phyloP scores from a whole-genome alignment of 2,113 vertebrate species.

The Xenopus borealis region DNA sequence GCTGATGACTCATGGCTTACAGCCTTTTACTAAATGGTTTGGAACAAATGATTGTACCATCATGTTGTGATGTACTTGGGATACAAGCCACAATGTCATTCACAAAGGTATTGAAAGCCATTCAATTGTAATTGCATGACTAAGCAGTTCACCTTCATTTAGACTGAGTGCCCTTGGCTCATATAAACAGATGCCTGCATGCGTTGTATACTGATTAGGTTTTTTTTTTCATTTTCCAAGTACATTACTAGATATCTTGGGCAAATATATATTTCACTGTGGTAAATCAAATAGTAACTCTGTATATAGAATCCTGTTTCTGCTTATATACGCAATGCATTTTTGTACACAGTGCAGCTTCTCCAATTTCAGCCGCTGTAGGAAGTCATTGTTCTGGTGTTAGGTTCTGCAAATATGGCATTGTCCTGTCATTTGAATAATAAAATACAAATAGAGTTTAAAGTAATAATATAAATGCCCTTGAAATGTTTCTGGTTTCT shows the following conservation, averaged over 20 bases:
- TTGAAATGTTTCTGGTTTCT: too few species aligned
- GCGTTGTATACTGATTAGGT: background rate
- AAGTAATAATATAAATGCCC: too few species aligned
- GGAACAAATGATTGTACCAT: conserved; percentile 2
- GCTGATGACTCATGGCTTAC: conserved; percentile 1
- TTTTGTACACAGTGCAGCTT: background rate
- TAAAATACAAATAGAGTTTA: too few species aligned
- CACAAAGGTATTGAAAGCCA: conserved; percentile 1
- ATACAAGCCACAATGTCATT: background rate
- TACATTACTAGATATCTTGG: too few species aligned
- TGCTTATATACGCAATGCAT: too few species aligned
- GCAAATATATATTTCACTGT: too few species aligned
- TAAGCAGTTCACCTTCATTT: background rate
- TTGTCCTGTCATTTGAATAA: background rate
- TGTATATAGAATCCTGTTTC: too few species aligned
- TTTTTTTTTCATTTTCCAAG: too few species aligned
- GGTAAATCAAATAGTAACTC: too few species aligned
- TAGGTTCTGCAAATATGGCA: background rate
- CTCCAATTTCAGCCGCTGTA: background rate
- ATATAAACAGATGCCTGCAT: background rate
- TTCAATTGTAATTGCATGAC: conserved; percentile 8
- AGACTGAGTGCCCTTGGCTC: background rate
- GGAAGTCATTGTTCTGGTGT: too few species aligned
- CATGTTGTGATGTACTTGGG: background rate
- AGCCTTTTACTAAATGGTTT: background rate